Conservation (phyloP, 1,140 invertebrate genomes). For the Drosophila suzukii region DNA sequence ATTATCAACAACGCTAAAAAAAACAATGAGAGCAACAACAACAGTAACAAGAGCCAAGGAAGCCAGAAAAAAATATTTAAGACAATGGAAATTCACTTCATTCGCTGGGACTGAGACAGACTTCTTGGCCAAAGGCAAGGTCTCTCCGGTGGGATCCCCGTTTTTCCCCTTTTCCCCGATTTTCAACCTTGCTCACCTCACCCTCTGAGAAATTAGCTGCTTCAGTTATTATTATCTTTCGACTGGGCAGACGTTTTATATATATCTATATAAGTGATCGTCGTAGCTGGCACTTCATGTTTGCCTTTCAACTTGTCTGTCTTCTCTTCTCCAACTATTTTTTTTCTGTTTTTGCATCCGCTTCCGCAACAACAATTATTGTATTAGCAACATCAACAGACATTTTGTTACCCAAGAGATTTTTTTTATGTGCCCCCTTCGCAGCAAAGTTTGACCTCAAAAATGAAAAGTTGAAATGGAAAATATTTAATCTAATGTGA, state of each 20-base stretch:
- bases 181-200: constrained; percentile 33
- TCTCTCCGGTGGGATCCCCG: constrained; percentile 29
- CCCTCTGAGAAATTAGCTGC: constrained; percentile 78
- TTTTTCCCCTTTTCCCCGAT: constrained; percentile 13
- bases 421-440: constrained; percentile 18
- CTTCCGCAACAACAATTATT: constrained; percentile 76
- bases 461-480: constrained; percentile 64
- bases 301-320: constrained; percentile 69
- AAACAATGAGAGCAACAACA: constrained; percentile 35
- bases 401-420: constrained; percentile 53
- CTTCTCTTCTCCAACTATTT: constrained; percentile 23
- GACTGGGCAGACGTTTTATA: constrained; percentile 59
- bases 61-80: constrained; percentile 59
- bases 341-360: constrained; percentile 68
- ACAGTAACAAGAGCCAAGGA: constrained; percentile 45
- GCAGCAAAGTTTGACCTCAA: constrained; percentile 65
- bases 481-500: constrained; percentile 79
- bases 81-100: constrained; percentile 79
- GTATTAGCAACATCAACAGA: constrained; percentile 62
- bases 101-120: constrained; percentile 48
- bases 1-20: constrained; percentile 28
- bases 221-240: constrained; percentile 74
- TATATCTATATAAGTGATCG: constrained; percentile 75
- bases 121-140: constrained; percentile 75
- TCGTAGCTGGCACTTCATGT: constrained; percentile 78